phyloP scores from a whole-genome alignment of 2,113 vertebrate genomes.

The Perognathus longimembris region DNA sequence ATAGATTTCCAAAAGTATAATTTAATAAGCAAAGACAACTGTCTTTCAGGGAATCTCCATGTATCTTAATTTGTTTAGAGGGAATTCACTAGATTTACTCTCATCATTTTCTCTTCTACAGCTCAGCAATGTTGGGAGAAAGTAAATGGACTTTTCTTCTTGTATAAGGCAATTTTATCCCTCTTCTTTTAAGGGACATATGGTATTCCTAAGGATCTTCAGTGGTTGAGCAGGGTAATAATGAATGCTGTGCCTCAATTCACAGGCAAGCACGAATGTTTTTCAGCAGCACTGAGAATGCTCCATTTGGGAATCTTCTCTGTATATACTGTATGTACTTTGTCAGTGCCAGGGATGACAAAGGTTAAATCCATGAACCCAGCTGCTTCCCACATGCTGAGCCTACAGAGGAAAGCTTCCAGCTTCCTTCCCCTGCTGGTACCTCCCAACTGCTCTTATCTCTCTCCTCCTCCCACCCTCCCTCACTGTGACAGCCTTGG shows the following conservation, averaged over 20 bases:
- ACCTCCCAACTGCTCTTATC: slow-evolving; percentile 69
- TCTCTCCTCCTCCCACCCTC: neutral
- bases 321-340: slow-evolving; percentile 60
- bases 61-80: neutral
- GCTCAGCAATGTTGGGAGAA: neutral
- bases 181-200: neutral
- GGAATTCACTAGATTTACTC: neutral
- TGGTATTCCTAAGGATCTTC: neutral
- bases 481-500: slow-evolving; percentile 53
- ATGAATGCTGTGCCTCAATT: neutral
- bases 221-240: neutral
- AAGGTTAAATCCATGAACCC: slow-evolving; percentile 68
- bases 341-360: slow-evolving; percentile 73
- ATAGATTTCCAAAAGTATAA: neutral
- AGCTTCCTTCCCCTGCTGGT: slow-evolving; percentile 70
- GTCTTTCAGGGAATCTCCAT: neutral
- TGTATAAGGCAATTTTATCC: neutral
- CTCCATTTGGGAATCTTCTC: slow-evolving; percentile 50
- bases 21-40: neutral
- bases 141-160: neutral
- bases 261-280: slow-evolving; percentile 18
- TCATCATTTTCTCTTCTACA: neutral
- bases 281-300: slow-evolving; percentile 11
- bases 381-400: slow-evolving; percentile 79
- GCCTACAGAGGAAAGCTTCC: slow-evolving; percentile 26